Percentiles rank a stretch among this genome's conserved stretches.
Conservation (phyloP, 1,140 invertebrate species). For the Drosophila nigromelanica region DNA sequence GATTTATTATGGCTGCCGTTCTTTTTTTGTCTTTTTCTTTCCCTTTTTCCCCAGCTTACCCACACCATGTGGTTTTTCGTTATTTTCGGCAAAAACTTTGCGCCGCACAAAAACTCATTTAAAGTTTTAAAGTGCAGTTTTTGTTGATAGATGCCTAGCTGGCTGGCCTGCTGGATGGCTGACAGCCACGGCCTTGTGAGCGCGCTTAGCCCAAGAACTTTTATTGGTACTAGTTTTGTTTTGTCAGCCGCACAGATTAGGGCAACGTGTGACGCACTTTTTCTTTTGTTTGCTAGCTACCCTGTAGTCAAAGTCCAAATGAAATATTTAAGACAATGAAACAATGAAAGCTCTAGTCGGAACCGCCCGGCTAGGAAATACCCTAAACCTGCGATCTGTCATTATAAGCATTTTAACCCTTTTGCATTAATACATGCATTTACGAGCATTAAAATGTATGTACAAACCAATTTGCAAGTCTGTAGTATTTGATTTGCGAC, state of each 20-base stretch:
- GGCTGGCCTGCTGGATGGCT: conserved; percentile 16
- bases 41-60: conserved; percentile 8
- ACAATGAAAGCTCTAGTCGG: too few species aligned
- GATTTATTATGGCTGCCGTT: conserved; percentile 47
- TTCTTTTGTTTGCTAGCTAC: conserved; percentile 16
- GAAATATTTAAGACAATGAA: not conserved
- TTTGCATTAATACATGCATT: too few species aligned
- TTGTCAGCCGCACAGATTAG: conserved; percentile 46
- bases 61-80: conserved; percentile 23
- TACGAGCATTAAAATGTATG: too few species aligned
- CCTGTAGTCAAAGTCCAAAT: not conserved
- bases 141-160: conserved; percentile 63
- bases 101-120: conserved; percentile 72
- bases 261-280: conserved; percentile 63
- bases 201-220: conserved; percentile 30
- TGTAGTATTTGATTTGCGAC: too few species aligned
- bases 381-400: too few species aligned
- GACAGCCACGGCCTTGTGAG: conserved; percentile 31
- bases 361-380: too few species aligned
- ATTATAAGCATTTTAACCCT: too few species aligned
- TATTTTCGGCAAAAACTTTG: conserved; percentile 59
- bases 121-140: conserved; percentile 76
- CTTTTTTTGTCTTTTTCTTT: not conserved
- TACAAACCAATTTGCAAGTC: too few species aligned
- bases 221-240: conserved; percentile 57